phyloP scores from a whole-genome alignment of 2,888 invertebrate genomes.

The Aphrophora alni region DNA sequence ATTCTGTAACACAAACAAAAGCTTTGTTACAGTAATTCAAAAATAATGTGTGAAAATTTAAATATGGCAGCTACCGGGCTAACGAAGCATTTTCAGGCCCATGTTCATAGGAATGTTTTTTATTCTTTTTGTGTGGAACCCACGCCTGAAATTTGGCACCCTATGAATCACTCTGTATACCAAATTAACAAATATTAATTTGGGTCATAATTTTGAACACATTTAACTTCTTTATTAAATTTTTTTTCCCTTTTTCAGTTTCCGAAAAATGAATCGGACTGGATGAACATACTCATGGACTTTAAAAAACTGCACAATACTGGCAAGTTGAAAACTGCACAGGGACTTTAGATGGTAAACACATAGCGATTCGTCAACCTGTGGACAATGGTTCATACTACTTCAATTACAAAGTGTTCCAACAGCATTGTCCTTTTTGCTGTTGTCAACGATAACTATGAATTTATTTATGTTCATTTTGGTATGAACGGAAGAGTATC shows the following conservation, averaged over 20 bases:
- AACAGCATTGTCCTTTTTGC: neutral
- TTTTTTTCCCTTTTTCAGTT: conserved; percentile 18
- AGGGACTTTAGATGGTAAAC: conserved; percentile 15
- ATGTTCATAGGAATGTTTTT: no score
- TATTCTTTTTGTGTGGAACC: no score
- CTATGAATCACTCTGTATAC: no score
- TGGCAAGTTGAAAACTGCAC: conserved; percentile 25
- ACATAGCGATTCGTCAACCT: conserved; percentile 10
- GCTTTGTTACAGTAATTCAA: no score
- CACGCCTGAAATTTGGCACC: no score
- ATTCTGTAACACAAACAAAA: no score
- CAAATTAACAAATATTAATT: no score
- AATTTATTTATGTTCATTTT: neutral
- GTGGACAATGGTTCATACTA: neutral
- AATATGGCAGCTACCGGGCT: no score
- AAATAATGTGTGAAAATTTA: no score
- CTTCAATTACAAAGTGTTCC: neutral
- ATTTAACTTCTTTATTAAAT: neutral
- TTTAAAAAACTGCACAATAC: conserved; percentile 30
- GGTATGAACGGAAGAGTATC: neutral
- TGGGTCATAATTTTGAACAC: no score
- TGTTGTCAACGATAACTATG: neutral
- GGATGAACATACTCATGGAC: conserved; percentile 18
- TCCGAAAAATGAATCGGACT: neutral
- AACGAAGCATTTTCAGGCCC: no score